These are phyloP conservation scores for Galerucella pusilla DNA, from an alignment of 2,888 invertebrate species.

Conservation along the genomic window DNA sequence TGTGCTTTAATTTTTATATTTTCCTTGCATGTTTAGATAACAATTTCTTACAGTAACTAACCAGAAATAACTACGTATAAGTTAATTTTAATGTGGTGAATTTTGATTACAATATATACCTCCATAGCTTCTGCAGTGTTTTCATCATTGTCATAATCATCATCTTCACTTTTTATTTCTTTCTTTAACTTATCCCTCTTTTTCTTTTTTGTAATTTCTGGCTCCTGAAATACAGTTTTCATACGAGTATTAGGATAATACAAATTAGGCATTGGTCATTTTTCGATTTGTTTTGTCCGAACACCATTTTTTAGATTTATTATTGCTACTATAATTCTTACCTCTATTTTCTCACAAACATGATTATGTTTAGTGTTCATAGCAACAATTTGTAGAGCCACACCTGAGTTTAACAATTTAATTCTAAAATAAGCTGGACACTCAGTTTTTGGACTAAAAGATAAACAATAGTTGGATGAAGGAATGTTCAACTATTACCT, in stretches of 20 bases:
- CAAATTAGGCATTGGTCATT: neutral
- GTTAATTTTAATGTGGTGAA: neutral
- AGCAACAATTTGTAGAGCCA: slow-evolving; percentile 41
- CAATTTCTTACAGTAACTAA: no score
- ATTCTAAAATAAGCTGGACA: slow-evolving; percentile 44
- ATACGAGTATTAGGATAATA: no score
- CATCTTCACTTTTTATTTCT: slow-evolving; percentile 33
- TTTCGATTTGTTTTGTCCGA: no score
- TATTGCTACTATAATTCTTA: neutral
- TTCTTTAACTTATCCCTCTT: slow-evolving; percentile 20
- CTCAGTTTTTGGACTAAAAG: slow-evolving; percentile 38
- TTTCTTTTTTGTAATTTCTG: slow-evolving; percentile 19
- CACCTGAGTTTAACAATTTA: slow-evolving; percentile 38
- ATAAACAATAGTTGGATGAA: neutral
- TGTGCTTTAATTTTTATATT: no score
- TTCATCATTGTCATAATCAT: slow-evolving; percentile 20
- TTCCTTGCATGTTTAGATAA: no score
- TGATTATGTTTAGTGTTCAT: slow-evolving; percentile 42
- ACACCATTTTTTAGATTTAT: neutral
- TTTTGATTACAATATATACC: slow-evolving; percentile 1
- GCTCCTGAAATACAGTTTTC: slow-evolving; percentile 17
- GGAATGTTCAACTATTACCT: neutral
- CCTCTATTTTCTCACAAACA: slow-evolving; percentile 35
- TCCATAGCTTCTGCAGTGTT: slow-evolving; percentile 11
- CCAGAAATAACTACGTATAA: no score